Evolutionary conservation across 2,113 vertebrate species (phyloP), one percentile per base, ranked within the genome.

Genomic region (Dipodomys merriami): DNA sequence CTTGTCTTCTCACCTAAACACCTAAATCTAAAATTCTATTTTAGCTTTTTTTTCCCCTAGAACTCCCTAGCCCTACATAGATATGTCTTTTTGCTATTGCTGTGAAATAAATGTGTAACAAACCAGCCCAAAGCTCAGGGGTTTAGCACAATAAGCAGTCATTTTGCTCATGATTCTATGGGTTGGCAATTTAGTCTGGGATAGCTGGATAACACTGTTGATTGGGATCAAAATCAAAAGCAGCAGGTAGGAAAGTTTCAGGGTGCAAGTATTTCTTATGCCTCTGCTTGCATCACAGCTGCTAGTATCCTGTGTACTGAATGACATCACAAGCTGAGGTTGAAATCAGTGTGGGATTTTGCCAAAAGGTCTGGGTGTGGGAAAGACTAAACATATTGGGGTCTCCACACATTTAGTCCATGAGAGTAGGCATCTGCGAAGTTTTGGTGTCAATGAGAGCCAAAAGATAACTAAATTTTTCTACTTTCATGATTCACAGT

Each of bases 21-120:
- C 53, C 53, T 57, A 57, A 7, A 53, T 18, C 25, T 68, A 30
- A 13, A 65, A 71, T 67, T 80, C 5, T 29, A 3, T 27, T 80
- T 86, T 30, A 49, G 15, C 39, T 25, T 79, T 73, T 22, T 83
- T 71, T 57, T 13, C 81, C 15, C 78, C 65, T 19, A 11, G 69
- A 29, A 39, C 22, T 29, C 30, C 27, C 9, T 22, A 35, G 5
- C 23, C 35, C 13, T 90, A 72, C 4, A 12, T 30, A 46, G 18
- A 7, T 65, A 8, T 53, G 35, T 39, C 49, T 53, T 68, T 84
- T 62, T 49, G 27, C 22, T 84, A 10, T 33, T 81, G 60, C 53
- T 82, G 7, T 81, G 39, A 84, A 84, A 74, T 53, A 87, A 94
- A 69, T 82, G 7, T 81, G 39, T 87, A 84, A 74, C 62, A 87